Conservation (phyloP, 1,140 invertebrate genomes). For the Aphelenchoides fujianensis region DNA sequence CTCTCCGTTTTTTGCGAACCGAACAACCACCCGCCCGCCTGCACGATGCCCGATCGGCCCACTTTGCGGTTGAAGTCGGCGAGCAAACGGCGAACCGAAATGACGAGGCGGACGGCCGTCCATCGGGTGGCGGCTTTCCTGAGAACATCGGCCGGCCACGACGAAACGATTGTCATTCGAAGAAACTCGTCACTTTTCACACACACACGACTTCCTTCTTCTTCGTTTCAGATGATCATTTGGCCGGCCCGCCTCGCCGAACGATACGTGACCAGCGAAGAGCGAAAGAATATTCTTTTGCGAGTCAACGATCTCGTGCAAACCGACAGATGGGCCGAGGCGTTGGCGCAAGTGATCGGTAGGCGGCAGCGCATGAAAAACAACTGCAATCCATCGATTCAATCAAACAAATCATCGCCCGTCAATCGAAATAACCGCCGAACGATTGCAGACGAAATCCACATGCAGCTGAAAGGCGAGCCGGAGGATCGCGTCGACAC, state of each 20-base stretch:
- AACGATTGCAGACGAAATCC: constrained; percentile 48
- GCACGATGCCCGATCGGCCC: too few relatives aligned
- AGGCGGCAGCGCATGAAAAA: constrained; percentile 13
- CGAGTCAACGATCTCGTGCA: constrained; percentile 59
- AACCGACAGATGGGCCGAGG: constrained; percentile 53
- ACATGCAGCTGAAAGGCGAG: constrained; percentile 53
- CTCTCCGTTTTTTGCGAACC: too few relatives aligned
- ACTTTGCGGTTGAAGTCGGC: too few relatives aligned
- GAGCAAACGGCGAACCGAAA: too few relatives aligned
- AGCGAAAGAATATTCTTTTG: constrained; percentile 52
- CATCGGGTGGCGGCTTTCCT: too few relatives aligned
- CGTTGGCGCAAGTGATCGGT: constrained; percentile 36
- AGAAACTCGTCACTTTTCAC: too few relatives aligned
- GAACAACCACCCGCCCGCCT: too few relatives aligned
- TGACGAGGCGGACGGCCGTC: too few relatives aligned
- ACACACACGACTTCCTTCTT: too few relatives aligned
- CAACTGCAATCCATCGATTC: background rate
- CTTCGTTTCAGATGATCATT: constrained; percentile 59
- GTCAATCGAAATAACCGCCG: constrained; percentile 10
- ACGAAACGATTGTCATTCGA: too few relatives aligned
- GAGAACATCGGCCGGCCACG: too few relatives aligned
- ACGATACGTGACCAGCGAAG: constrained; percentile 55
- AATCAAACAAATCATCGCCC: background rate
- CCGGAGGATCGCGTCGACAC: constrained; percentile 57
- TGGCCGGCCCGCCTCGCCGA: constrained; percentile 59